A percentile compares a stretch with the other conserved stretches of the same genome.
Evolutionary conservation across 30 jellyfish, hydroid and myxozoan species (phyloP).

Genomic region (Chironex yamaguchii): DNA sequence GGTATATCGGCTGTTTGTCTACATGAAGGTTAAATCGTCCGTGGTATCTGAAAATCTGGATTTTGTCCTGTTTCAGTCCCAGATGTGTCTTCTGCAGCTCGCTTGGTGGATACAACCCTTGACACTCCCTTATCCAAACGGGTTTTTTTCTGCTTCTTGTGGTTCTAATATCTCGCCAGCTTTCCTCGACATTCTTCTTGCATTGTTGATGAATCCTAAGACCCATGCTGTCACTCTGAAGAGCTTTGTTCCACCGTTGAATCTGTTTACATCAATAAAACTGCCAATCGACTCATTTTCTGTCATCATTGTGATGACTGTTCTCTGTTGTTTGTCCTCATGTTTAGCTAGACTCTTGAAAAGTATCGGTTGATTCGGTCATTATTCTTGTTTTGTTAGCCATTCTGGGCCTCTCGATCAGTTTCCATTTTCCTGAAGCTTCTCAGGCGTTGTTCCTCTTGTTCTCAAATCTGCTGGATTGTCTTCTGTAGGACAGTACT

Average conservation of each 20-base stretch:
- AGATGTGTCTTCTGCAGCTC: slow-evolving; percentile 13
- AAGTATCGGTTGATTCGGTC: slow-evolving; percentile 47
- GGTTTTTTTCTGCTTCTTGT: slow-evolving; percentile 15
- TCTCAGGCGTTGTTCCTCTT: slow-evolving; percentile 57
- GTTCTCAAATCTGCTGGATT: slow-evolving; percentile 77
- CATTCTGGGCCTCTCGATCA: slow-evolving; percentile 68
- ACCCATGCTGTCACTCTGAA: slow-evolving; percentile 57
- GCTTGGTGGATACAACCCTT: slow-evolving; percentile 9
- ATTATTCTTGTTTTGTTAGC: slow-evolving; percentile 14
- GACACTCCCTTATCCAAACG: slow-evolving; percentile 44
- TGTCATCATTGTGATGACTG: slow-evolving; percentile 3
- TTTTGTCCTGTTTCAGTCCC: slow-evolving; percentile 11
- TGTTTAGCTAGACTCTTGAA: not conserved
- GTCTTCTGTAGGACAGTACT: slow-evolving; percentile 51
- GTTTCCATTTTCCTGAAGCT: slow-evolving; percentile 2
- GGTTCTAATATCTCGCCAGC: not conserved
- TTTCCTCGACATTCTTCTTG: slow-evolving; percentile 1
- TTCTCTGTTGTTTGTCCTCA: slow-evolving; percentile 16
- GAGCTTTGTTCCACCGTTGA: slow-evolving; percentile 43
- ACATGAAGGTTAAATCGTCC: slow-evolving; percentile 36
- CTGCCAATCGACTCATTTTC: not conserved
- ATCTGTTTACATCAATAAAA: slow-evolving; percentile 17
- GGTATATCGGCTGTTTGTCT: slow-evolving; percentile 51
- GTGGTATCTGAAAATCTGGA: slow-evolving; percentile 9
- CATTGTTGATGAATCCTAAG: slow-evolving; percentile 39